Base-by-base conservation (phyloP, 2,888 invertebrate species). In the Lepidochitona cinerea region DNA sequence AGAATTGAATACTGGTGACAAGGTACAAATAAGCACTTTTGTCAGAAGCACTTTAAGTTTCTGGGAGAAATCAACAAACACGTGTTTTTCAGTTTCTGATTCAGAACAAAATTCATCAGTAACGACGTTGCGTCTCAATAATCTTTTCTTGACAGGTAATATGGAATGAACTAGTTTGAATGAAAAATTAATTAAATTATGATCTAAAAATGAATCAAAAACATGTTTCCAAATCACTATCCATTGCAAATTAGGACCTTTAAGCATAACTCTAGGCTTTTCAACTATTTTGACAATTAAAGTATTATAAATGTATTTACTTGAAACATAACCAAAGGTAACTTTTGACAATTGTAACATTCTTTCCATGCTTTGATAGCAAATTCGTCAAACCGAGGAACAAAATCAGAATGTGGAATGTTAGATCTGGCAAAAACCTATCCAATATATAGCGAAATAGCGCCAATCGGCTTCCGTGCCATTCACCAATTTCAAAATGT, bases 1-100 rank as follows among this genome's bases (percentile, higher is more conserved):
- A 59, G 29, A 54, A 59, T 32, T 59, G 59, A 59, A 59, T 14
- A 18, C 23, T 2, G 26, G 29, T 7, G 32, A 59, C 29, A 29
- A 59, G 14, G 26, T 59, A 59, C 14, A 59, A 29, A 26, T 18
- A 23, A 14, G 9, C 32, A 32, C 26, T 1, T 7, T 14, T 59
- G 4, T 23, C 26, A 29, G 59, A 59, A 14, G 23, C 32, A n/a
- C n/a, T n/a, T n/a, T n/a, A n/a, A n/a, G n/a, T n/a, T n/a, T n/a
- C n/a, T n/a, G n/a, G n/a, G n/a, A n/a, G n/a, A n/a, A 66, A n/a
- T 66, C 3, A 66, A 66, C 37, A 37, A 66, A 37, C 37, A 66
- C n/a, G n/a, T 66, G 66, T 2, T 66, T 14, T 26, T 37, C 6
- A 12, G 66, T 37, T 33, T 66, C 66, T 1, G 35, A 35, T 18